These are phyloP conservation scores for Eumaeus atala DNA, from an alignment of 1,140 invertebrate species.

Conservation along the genomic window DNA sequence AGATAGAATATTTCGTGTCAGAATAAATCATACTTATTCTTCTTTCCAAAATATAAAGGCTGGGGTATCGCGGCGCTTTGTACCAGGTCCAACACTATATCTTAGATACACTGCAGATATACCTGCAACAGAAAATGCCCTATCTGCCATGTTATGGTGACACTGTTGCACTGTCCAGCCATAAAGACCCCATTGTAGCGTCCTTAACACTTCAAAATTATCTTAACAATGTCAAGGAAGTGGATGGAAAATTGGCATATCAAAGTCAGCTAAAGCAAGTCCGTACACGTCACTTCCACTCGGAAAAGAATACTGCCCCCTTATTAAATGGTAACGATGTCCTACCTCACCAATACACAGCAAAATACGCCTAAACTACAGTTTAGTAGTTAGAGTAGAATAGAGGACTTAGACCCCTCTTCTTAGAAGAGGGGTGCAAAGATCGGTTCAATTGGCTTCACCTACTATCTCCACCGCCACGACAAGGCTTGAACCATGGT, in stretches of 20 bases:
- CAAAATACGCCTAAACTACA: too few species aligned
- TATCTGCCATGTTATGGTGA: conserved; percentile 19
- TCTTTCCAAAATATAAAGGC: background rate
- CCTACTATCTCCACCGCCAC: too few species aligned
- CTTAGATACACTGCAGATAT: conserved; percentile 18
- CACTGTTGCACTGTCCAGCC: conserved; percentile 11
- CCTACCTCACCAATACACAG: conserved; percentile 18
- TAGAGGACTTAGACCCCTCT: too few species aligned
- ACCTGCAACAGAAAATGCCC: background rate
- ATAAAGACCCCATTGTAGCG: conserved; percentile 9
- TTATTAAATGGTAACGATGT: background rate
- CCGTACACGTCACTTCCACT: conserved; percentile 18
- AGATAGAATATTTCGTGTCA: conserved; percentile 2
- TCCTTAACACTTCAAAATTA: conserved; percentile 13
- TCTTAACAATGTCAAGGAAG: conserved; percentile 5
- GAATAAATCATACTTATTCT: background rate
- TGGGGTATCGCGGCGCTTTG: conserved; percentile 16
- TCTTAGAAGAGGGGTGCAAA: too few species aligned
- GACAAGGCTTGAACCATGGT: too few species aligned
- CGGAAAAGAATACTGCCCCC: conserved; percentile 14
- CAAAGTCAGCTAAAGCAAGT: conserved; percentile 15
- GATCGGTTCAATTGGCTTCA: too few species aligned
- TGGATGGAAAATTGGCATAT: conserved; percentile 24
- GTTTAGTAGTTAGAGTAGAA: too few species aligned
- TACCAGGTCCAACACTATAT: conserved; percentile 15